Evolutionary conservation across 1,140 invertebrate genomes (phyloP).

Genomic region (Rhizoglyphus robini): DNA sequence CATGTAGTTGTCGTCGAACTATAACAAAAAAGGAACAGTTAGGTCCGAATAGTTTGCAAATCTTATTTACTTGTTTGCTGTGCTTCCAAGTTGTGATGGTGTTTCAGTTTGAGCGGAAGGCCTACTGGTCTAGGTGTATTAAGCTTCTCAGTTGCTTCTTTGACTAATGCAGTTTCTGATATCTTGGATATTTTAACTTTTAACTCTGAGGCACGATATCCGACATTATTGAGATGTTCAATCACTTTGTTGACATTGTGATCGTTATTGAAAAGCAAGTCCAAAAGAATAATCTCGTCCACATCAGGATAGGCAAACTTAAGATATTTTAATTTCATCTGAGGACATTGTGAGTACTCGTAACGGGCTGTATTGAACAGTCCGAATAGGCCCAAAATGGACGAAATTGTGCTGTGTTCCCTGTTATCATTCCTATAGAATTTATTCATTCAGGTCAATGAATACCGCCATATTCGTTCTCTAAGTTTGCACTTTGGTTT

Average conservation of each 20-base stretch:
- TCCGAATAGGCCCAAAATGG: slow-evolving; percentile 21
- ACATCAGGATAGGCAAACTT: slow-evolving; percentile 80
- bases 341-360: slow-evolving; percentile 47
- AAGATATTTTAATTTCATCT: slow-evolving; percentile 82
- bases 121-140: slow-evolving; percentile 28
- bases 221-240: slow-evolving; percentile 57
- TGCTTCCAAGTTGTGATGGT: slow-evolving; percentile 48
- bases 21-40: background rate
- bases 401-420: slow-evolving; percentile 28
- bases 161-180: slow-evolving; percentile 26
- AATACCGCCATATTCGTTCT: background rate
- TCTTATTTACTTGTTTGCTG: slow-evolving; percentile 50
- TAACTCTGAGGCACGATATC: slow-evolving; percentile 42
- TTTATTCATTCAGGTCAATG: background rate
- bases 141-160: slow-evolving; percentile 18
- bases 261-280: slow-evolving; percentile 61
- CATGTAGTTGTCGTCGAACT: slow-evolving; percentile 55
- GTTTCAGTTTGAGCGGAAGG: slow-evolving; percentile 33
- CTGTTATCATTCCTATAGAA: slow-evolving; percentile 26
- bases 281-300: slow-evolving; percentile 70
- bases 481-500: background rate
- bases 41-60: background rate
- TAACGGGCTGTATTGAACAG: slow-evolving; percentile 20
- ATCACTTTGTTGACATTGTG: slow-evolving; percentile 75
- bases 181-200: background rate